Evolutionary conservation across 2,113 vertebrate genomes (phyloP).

Genomic region (Archocentrus centrarchus): DNA sequence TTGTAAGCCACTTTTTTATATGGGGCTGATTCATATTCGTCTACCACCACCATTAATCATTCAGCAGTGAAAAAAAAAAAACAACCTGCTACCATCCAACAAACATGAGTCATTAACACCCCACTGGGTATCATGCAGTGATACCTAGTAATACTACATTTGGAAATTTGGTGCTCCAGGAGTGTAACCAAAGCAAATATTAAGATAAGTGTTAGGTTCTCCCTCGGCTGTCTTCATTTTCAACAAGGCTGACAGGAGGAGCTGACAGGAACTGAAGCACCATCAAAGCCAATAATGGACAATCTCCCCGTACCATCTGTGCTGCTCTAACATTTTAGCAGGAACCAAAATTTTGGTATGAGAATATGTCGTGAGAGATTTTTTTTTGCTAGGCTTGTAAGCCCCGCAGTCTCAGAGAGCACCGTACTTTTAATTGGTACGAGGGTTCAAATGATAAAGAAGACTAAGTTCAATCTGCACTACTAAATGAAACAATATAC

Average conservation of each 20-base stretch:
- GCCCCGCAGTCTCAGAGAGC: background rate
- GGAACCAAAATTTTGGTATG: background rate
- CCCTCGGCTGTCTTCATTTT: conserved; percentile 5
- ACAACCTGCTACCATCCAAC: conserved; percentile 8
- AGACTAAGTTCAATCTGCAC: conserved; percentile 18
- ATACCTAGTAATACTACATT: conserved; percentile 18
- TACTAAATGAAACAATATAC: conserved; percentile 28
- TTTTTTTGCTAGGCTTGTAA: background rate
- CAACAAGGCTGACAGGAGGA: background rate
- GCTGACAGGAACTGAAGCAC: background rate
- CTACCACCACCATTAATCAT: background rate
- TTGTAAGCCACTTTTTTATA: background rate
- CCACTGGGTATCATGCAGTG: conserved; percentile 16
- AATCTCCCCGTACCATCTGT: background rate
- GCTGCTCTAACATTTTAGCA: background rate
- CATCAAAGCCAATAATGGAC: conserved; percentile 3
- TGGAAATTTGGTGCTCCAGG: background rate
- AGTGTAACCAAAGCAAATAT: conserved; percentile 11
- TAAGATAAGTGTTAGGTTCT: background rate
- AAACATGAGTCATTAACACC: conserved; percentile 43
- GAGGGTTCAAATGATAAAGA: background rate
- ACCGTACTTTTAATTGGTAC: background rate
- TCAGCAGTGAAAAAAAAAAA: background rate
- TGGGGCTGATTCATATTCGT: background rate
- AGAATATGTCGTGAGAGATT: background rate